A percentile compares a stretch with the other conserved stretches of the same genome.
Evolutionary conservation across 2,113 vertebrate species (phyloP).

Genomic region (Myotis lucifugus): DNA sequence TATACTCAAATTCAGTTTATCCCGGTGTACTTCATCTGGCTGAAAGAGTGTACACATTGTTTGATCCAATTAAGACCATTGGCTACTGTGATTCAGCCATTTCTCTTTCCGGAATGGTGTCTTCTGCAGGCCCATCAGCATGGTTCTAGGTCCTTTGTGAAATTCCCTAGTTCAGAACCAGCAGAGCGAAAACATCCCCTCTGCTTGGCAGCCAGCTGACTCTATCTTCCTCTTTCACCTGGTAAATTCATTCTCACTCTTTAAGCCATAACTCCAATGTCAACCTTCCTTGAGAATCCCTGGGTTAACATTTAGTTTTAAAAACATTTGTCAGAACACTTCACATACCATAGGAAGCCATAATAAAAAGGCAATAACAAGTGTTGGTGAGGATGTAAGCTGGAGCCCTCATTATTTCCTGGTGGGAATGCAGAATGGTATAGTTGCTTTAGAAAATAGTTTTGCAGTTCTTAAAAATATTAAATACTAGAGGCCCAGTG

Average conservation of each 20-base stretch:
- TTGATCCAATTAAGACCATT: background rate
- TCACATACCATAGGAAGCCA: background rate
- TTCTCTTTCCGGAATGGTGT: background rate
- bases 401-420: background rate
- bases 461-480: background rate
- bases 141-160: background rate
- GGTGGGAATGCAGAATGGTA: background rate
- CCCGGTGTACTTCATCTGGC: background rate
- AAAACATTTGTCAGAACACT: slow-evolving; percentile 32
- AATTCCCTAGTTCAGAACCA: background rate
- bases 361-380: slow-evolving; percentile 6
- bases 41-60: slow-evolving; percentile 24
- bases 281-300: slow-evolving; percentile 2
- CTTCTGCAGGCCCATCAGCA: background rate
- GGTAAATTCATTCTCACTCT: background rate
- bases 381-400: background rate
- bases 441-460: background rate
- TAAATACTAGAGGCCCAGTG: background rate
- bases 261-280: slow-evolving; percentile 14
- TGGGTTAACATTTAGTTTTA: slow-evolving; percentile 45
- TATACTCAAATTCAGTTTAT: slow-evolving; percentile 1
- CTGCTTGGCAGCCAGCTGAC: background rate
- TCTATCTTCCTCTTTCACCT: background rate
- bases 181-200: background rate
- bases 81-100: background rate